Conservation (phyloP, 2,888 invertebrate species). For the Lycia hirtaria region DNA sequence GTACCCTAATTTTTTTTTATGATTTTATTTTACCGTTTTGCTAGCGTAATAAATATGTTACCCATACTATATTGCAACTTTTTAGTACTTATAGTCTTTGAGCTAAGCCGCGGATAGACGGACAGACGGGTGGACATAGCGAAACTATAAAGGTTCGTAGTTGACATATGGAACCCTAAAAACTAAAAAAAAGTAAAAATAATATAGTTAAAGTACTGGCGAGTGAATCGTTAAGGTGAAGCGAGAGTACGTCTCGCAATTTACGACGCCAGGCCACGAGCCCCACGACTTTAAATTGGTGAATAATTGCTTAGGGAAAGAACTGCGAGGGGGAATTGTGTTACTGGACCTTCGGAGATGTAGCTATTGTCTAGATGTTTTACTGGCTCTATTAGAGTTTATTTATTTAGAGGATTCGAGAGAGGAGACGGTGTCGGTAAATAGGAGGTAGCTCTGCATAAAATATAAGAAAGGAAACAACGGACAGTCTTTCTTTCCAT, state of each 20-base stretch:
- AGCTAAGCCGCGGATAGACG: too few relatives aligned
- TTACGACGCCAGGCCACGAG: constrained; percentile 16
- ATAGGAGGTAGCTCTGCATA: not conserved
- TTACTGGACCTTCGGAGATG: constrained; percentile 12
- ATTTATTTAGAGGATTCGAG: not conserved
- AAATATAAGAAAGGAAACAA: too few relatives aligned
- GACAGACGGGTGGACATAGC: too few relatives aligned
- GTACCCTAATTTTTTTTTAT: too few relatives aligned
- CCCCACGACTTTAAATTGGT: constrained; percentile 30
- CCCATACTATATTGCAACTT: too few relatives aligned
- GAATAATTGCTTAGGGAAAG: constrained; percentile 26
- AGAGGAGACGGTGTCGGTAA: not conserved
- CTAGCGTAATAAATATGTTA: too few relatives aligned
- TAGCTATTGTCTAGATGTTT: constrained; percentile 8
- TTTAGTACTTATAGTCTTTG: too few relatives aligned
- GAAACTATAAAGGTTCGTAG: too few relatives aligned
- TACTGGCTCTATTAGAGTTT: constrained; percentile 5
- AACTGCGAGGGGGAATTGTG: constrained; percentile 17
- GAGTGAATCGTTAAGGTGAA: not conserved
- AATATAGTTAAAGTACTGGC: constrained; percentile 3
- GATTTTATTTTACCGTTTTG: too few relatives aligned
- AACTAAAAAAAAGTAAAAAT: not conserved
- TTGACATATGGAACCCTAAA: too few relatives aligned
- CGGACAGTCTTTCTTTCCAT: too few relatives aligned
- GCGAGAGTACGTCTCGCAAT: constrained; percentile 20